Conservation (phyloP, 2,888 invertebrate genomes). For the Boloria selene region DNA sequence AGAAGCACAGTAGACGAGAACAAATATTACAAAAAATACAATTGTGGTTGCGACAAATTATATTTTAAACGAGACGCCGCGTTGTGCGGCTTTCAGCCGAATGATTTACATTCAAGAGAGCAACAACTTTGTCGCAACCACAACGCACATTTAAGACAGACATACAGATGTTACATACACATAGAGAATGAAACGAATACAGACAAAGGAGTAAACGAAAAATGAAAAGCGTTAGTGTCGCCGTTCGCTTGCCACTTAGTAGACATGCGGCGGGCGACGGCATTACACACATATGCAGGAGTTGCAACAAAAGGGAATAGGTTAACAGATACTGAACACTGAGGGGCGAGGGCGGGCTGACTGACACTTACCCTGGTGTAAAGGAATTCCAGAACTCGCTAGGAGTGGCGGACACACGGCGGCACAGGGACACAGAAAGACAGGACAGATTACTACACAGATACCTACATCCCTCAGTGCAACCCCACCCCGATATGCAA, state of each 20-base stretch:
- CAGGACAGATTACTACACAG: conserved; percentile 85
- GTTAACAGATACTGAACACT: conserved; percentile 82
- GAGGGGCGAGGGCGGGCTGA: conserved; percentile 83
- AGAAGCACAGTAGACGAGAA: conserved; percentile 82
- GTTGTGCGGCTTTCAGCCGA: conserved; percentile 46
- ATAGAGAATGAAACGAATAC: conserved; percentile 83
- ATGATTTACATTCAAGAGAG: conserved; percentile 50
- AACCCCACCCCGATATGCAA: conserved; percentile 79
- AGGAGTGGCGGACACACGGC: conserved; percentile 88
- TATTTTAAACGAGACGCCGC: conserved; percentile 51
- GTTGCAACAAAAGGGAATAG: conserved; percentile 81
- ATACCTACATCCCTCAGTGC: conserved; percentile 83
- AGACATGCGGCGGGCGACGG: conserved; percentile 73
- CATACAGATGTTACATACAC: conserved; percentile 84
- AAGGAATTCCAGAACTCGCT: conserved; percentile 99
- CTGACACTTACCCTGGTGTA: conserved; percentile 98
- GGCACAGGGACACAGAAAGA: conserved; percentile 87
- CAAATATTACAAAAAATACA: conserved; percentile 77
- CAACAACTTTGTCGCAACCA: conserved; percentile 71
- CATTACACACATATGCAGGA: conserved; percentile 82
- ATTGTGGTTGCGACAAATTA: conserved; percentile 75
- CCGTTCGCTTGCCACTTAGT: conserved; percentile 71
- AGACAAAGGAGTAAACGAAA: conserved; percentile 80
- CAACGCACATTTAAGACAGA: conserved; percentile 80
- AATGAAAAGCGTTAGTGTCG: conserved; percentile 77